Conservation (phyloP, 2,888 invertebrate genomes). For the Drosophila differens region DNA sequence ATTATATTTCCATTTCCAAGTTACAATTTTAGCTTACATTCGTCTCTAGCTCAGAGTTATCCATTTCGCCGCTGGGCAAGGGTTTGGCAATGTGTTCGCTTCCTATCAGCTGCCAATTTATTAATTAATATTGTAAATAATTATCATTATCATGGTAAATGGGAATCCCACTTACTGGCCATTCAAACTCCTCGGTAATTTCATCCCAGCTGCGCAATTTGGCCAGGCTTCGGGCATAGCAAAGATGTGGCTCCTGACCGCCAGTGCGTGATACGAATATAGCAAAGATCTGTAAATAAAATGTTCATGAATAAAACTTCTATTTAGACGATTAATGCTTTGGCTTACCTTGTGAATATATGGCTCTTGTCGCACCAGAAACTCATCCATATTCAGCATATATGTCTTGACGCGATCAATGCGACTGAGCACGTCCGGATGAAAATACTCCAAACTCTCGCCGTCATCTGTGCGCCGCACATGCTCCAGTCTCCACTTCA, state of each 20-base stretch:
- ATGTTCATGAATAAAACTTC: not conserved
- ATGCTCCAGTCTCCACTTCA: slow-evolving; percentile 40
- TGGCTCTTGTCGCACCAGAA: slow-evolving; percentile 47
- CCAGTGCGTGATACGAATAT: slow-evolving; percentile 38
- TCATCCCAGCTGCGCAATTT: slow-evolving; percentile 51
- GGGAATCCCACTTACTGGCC: slow-evolving; percentile 31
- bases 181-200: slow-evolving; percentile 32
- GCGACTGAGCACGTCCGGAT: slow-evolving; percentile 29
- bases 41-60: slow-evolving; percentile 18
- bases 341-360: slow-evolving; percentile 48
- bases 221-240: slow-evolving; percentile 47
- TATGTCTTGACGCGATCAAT: slow-evolving; percentile 42
- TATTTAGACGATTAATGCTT: no score
- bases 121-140: not conserved
- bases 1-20: not conserved
- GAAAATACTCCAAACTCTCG: slow-evolving; percentile 40
- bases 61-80: slow-evolving; percentile 4
- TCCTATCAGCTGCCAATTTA: slow-evolving; percentile 19
- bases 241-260: slow-evolving; percentile 28
- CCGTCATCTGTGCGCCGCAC: slow-evolving; percentile 38
- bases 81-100: slow-evolving; percentile 35
- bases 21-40: slow-evolving; percentile 28
- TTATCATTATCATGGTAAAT: not conserved
- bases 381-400: slow-evolving; percentile 47
- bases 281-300: slow-evolving; percentile 35